Evolutionary conservation across 2,888 invertebrate species (phyloP), one percentile per base, ranked within the genome.

Genomic region (Cybosia mesomella): DNA sequence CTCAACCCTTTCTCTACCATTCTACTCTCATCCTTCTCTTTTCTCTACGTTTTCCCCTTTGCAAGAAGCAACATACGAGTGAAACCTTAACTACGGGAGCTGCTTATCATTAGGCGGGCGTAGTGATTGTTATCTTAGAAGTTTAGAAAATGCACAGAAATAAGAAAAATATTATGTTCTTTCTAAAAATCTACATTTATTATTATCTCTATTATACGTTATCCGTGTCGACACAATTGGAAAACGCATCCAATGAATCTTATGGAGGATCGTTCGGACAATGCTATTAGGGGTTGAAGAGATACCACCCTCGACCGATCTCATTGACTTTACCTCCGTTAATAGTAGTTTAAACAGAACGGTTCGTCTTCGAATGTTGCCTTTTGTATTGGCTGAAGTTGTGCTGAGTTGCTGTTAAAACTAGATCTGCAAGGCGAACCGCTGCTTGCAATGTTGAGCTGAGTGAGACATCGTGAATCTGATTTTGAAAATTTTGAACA

Each of bases 301-400:
- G 80, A 80, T 80, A 76, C 74, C 69, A 71, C 73, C 68, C 49
- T 63, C 74, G 70, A 59, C 70, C 74, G 76, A 67, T 72, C 83
- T 73, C 76, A 84, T 84, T 80, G 85, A 83, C 82, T 83, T 66
- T 64, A 70, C 75, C 73, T 76, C 70, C 72, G 63, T 72, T 77
- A 80, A 74, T 76, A 73, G 75, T 66, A 68, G 69, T 76, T 79
- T 70, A 70, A 70, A 67, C 73, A 75, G 66, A 69, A 54, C 28
- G 53, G 43, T 58, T 34, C 57, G 22, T 58, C 65, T 62, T 62
- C 58, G 24, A 32, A 66, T 58, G 58, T 62, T 62, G 62, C 54
- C 53, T 61, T 66, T 62, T 69, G 62, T 66, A 62, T 54, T 62
- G 65, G 18, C 1, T 32, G 24, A 13, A 54, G 36, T 49, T 54